Conservation (phyloP, 1,140 invertebrate species). For the Apis cerana region DNA sequence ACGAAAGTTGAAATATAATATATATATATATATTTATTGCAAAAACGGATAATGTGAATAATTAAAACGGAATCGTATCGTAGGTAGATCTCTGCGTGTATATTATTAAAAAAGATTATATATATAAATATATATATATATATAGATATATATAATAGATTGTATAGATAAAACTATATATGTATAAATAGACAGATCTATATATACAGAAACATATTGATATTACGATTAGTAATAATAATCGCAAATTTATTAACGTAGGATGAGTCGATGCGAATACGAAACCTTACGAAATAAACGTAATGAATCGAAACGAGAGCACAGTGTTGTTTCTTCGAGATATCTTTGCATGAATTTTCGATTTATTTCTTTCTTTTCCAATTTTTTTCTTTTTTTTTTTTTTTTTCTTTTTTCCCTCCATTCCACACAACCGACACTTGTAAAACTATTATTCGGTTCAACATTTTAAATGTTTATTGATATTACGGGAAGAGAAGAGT, state of each 20-base stretch:
- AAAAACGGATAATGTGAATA: conserved; percentile 70
- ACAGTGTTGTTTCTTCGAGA: background rate
- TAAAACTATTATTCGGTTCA: conserved; percentile 46
- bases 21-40: conserved; percentile 67
- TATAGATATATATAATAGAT: conserved; percentile 51
- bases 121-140: conserved; percentile 60
- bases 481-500: background rate
- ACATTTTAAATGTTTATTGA: conserved; percentile 44
- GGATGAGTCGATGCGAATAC: conserved; percentile 67
- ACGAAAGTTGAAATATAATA: conserved; percentile 71
- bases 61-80: conserved; percentile 48
- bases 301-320: conserved; percentile 50
- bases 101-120: conserved; percentile 68
- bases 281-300: conserved; percentile 74
- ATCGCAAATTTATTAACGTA: conserved; percentile 58
- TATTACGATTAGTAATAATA: conserved; percentile 56
- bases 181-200: conserved; percentile 62
- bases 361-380: no score
- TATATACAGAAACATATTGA: conserved; percentile 57
- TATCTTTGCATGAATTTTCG: background rate
- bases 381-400: background rate
- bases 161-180: conserved; percentile 60
- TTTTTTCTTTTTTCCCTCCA: no score
- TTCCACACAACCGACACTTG: background rate
- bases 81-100: conserved; percentile 75